These are phyloP conservation scores for Hydractinia echinata DNA, from an alignment of 30 jellyfish, hydroid and myxozoan genomes.

Conservation along the genomic window DNA sequence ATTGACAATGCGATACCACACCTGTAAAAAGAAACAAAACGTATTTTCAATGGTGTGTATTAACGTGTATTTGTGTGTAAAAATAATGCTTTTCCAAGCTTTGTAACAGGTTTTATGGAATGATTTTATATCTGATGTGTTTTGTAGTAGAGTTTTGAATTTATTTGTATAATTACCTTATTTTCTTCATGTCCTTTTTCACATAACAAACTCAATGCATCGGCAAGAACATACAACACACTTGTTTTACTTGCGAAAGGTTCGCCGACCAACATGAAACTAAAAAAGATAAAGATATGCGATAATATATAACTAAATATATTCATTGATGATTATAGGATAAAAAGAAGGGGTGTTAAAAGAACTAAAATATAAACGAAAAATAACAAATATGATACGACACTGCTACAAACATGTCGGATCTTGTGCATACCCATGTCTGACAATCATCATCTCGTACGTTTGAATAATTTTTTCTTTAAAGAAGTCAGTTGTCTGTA, in stretches of 20 bases:
- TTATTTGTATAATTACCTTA: slow-evolving; percentile 28
- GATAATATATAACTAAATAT: not conserved
- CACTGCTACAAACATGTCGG: not conserved
- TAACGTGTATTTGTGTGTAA: not conserved
- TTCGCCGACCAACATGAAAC: slow-evolving; percentile 97
- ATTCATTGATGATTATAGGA: not conserved
- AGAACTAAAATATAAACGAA: not conserved
- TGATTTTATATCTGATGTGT: not conserved
- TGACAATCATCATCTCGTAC: slow-evolving; percentile 94
- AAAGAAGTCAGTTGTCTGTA: slow-evolving; percentile 85
- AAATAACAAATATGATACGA: not conserved
- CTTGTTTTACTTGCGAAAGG: slow-evolving; percentile 86
- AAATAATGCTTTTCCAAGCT: not conserved
- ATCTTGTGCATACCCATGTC: slow-evolving; percentile 68
- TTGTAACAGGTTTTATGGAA: too few relatives aligned
- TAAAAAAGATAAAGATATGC: not conserved
- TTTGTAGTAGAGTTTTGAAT: not conserved
- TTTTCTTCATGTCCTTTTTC: slow-evolving; percentile 86
- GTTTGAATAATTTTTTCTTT: slow-evolving; percentile 89
- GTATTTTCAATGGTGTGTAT: not conserved
- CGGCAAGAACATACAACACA: slow-evolving; percentile 71
- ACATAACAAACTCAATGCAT: slow-evolving; percentile 63
- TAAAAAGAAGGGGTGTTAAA: not conserved
- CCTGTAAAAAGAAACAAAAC: slow-evolving; percentile 23
- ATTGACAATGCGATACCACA: slow-evolving; percentile 79